These are phyloP conservation scores for Pollenia griseotomentosa DNA, from an alignment of 2,888 invertebrate genomes.

Conservation along the genomic window DNA sequence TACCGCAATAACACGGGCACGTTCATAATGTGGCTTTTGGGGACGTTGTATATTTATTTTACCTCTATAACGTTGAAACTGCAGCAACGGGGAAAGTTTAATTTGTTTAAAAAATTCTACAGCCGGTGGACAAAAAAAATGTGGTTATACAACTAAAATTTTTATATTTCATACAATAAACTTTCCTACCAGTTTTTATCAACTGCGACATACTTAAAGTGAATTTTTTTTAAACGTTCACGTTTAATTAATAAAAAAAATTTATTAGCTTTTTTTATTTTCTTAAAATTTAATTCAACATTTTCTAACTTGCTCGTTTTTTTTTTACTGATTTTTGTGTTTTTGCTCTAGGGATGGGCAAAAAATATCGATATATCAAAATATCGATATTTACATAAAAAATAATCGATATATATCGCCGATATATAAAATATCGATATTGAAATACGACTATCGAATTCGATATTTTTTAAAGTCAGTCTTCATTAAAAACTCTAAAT, in stretches of 20 bases:
- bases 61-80: constrained; percentile 88
- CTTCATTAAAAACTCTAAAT: no score
- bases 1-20: constrained; percentile 88
- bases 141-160: constrained; percentile 41
- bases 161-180: background rate
- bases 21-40: constrained; percentile 88
- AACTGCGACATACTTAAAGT: constrained; percentile 47
- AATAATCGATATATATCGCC: no score
- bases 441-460: no score
- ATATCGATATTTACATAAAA: no score
- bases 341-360: no score
- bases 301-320: background rate
- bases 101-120: constrained; percentile 60
- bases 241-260: background rate
- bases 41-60: constrained; percentile 92
- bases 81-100: constrained; percentile 83
- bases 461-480: no score
- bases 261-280: background rate
- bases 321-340: background rate
- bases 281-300: background rate
- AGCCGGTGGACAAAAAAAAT: background rate
- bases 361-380: no score
- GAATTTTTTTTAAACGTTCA: background rate
- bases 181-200: constrained; percentile 59
- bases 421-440: no score